These are phyloP conservation scores for Seriola dumerili DNA, from an alignment of 2,113 vertebrate species.

Conservation along the genomic window DNA sequence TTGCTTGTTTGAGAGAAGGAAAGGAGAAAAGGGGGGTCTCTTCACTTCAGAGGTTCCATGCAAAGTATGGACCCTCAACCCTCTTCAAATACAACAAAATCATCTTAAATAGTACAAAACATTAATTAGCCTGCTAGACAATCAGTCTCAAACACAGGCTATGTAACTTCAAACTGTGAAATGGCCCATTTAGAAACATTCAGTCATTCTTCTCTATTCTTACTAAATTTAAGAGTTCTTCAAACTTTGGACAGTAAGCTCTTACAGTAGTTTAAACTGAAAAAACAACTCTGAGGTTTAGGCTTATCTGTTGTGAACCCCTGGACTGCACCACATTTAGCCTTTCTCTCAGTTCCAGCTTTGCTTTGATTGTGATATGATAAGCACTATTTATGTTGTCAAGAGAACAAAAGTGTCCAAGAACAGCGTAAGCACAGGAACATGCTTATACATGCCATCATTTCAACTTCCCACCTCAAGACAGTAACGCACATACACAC, in stretches of 20 bases:
- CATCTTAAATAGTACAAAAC: too few relatives aligned
- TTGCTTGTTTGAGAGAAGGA: not conserved
- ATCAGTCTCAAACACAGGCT: not conserved
- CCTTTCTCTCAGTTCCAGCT: constrained; percentile 35
- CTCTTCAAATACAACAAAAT: too few relatives aligned
- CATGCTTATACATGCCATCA: constrained; percentile 66
- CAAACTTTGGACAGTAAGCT: not conserved
- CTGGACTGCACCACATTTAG: constrained; percentile 53
- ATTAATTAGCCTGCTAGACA: too few relatives aligned
- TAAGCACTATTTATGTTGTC: constrained; percentile 68
- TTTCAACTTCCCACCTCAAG: constrained; percentile 46
- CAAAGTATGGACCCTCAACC: not conserved
- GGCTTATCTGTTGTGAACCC: constrained; percentile 60
- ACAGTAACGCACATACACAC: constrained; percentile 10
- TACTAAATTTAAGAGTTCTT: not conserved
- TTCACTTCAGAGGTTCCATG: not conserved
- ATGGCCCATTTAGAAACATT: not conserved
- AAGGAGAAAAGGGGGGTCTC: not conserved
- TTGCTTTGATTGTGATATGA: constrained; percentile 63
- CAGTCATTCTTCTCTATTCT: not conserved
- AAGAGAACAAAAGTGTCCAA: constrained; percentile 62
- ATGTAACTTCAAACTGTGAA: not conserved
- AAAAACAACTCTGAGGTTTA: not conserved
- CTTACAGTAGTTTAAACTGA: constrained; percentile 22
- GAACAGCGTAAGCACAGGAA: constrained; percentile 43